Percentiles rank a stretch among this genome's conserved stretches.
phyloP scores from a whole-genome alignment of 2,113 vertebrate genomes.

The Hippocampus zosterae region DNA sequence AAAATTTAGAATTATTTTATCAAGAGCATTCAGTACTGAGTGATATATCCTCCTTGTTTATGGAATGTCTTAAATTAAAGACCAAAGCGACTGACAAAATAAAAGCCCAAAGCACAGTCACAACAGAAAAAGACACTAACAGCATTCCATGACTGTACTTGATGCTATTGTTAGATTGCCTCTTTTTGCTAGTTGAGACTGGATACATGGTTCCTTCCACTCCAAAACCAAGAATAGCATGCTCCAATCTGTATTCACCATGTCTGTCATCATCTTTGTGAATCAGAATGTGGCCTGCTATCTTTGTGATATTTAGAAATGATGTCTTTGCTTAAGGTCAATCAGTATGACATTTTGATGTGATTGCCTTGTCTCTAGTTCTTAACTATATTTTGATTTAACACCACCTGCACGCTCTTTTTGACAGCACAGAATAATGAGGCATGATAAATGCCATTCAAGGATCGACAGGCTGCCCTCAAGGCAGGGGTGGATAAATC shows the following conservation, averaged over 20 bases:
- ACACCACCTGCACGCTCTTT: not conserved
- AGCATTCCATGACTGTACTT: not conserved
- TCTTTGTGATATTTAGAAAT: not conserved
- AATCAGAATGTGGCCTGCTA: not conserved
- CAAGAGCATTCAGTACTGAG: too few relatives aligned
- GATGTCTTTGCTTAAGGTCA: not conserved
- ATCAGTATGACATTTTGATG: not conserved
- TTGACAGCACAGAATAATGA: constrained; percentile 1
- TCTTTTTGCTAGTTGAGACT: not conserved
- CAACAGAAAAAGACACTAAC: too few relatives aligned
- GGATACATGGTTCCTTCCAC: not conserved
- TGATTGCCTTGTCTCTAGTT: constrained; percentile 1
- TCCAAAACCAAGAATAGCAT: not conserved
- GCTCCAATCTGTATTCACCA: not conserved
- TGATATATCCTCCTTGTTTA: too few relatives aligned
- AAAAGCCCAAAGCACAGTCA: too few relatives aligned
- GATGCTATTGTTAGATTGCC: not conserved
- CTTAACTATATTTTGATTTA: not conserved
- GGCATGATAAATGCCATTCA: not conserved
- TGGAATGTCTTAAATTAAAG: too few relatives aligned
- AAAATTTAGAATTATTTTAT: too few relatives aligned
- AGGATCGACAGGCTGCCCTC: not conserved
- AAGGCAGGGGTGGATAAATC: not conserved
- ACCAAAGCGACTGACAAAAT: too few relatives aligned
- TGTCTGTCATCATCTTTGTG: not conserved